Percentiles rank a stretch among this genome's conserved stretches.
phyloP scores from a whole-genome alignment of 2,888 invertebrate genomes.

The Choristoneura rosaceana region DNA sequence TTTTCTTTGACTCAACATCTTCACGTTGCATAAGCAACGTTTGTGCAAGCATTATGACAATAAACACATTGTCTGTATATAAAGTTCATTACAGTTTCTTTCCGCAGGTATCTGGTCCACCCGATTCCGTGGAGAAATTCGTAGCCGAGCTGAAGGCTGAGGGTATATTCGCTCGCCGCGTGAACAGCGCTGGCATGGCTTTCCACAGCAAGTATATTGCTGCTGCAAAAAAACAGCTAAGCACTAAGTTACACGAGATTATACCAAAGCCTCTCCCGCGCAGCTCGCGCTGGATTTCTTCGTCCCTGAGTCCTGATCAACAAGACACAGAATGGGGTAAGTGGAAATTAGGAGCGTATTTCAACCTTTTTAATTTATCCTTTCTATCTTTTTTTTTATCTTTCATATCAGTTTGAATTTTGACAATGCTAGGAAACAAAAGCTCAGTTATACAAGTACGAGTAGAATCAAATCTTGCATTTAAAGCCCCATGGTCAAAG shows the following conservation, averaged over 20 bases:
- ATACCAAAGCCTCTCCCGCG: constrained; percentile 93
- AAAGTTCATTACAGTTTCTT: not conserved
- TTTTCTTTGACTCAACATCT: too few species aligned
- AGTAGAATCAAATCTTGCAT: too few species aligned
- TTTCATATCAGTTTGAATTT: too few species aligned
- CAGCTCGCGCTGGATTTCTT: constrained; percentile 94
- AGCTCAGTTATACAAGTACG: too few species aligned
- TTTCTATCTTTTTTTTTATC: too few species aligned
- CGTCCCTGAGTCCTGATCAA: constrained; percentile 94
- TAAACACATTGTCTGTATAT: too few species aligned
- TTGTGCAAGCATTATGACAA: too few species aligned
- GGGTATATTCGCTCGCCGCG: constrained; percentile 93
- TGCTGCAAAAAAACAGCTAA: constrained; percentile 91
- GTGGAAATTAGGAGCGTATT: constrained; percentile 13
- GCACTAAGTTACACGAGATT: constrained; percentile 91
- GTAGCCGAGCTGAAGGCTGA: constrained; percentile 89
- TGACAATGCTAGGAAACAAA: too few species aligned
- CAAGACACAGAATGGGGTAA: constrained; percentile 87
- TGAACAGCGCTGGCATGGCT: constrained; percentile 94
- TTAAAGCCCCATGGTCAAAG: too few species aligned
- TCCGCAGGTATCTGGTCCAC: constrained; percentile 92
- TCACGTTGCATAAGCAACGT: too few species aligned
- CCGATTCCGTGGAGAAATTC: constrained; percentile 88
- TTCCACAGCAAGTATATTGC: constrained; percentile 81
- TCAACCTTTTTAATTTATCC: too few species aligned